Conservation (phyloP, 1,140 invertebrate species). For the Eufriesea mexicana region DNA sequence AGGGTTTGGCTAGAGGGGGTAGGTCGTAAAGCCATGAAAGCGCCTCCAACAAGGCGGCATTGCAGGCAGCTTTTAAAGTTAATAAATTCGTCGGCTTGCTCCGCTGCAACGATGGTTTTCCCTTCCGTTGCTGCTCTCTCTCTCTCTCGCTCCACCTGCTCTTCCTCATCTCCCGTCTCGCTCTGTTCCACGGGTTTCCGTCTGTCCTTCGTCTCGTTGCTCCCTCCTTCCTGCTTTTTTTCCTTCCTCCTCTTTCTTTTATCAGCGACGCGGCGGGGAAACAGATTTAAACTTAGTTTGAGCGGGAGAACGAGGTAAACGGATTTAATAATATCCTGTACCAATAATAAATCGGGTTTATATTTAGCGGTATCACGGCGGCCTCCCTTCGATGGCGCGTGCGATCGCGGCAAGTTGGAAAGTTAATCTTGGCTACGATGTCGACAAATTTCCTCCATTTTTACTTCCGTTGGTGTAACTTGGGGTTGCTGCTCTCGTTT, state of each 20-base stretch:
- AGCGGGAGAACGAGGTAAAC: conserved; percentile 74
- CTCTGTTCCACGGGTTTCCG: conserved; percentile 22
- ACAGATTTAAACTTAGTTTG: conserved; percentile 77
- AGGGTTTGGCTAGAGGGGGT: neutral
- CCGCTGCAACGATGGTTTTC: conserved; percentile 63
- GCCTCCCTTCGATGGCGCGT: neutral
- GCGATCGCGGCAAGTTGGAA: neutral
- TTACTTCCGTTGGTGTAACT: too few relatives aligned
- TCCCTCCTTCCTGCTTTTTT: neutral
- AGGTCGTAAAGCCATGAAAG: conserved; percentile 72
- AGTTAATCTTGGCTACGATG: neutral
- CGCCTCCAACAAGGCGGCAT: conserved; percentile 69
- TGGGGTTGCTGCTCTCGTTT: too few relatives aligned
- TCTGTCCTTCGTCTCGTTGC: neutral
- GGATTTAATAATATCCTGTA: conserved; percentile 79
- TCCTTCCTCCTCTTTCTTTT: conserved; percentile 53
- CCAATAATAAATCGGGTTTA: conserved; percentile 79
- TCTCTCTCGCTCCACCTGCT: neutral
- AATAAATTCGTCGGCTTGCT: conserved; percentile 78
- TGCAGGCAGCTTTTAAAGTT: conserved; percentile 77
- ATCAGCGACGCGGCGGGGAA: conserved; percentile 48
- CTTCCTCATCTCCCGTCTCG: conserved; percentile 30
- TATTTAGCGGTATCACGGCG: conserved; percentile 68
- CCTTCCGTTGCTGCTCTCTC: conserved; percentile 40
- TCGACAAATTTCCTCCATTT: too few relatives aligned